phyloP scores from a whole-genome alignment of 2,797 vertebrate species.

The Sebastes cheni region DNA sequence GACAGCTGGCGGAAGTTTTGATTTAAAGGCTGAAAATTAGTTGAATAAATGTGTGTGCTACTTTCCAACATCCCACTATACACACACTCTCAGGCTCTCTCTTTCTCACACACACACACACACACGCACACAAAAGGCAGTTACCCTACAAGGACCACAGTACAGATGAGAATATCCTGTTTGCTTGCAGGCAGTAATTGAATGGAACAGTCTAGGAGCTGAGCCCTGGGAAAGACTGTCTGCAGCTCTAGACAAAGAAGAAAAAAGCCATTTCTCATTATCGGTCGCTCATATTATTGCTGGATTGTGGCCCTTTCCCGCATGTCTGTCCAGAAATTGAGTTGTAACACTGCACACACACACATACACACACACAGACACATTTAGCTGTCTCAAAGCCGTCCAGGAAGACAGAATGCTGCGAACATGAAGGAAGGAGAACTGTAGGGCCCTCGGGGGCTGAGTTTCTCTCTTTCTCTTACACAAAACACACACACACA shows the following conservation, averaged over 20 bases:
- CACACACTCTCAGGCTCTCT: background rate
- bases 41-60: conserved; percentile 57
- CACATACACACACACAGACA: conserved; percentile 38
- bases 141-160: background rate
- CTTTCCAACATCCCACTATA: conserved; percentile 12
- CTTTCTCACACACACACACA: background rate
- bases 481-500: no score
- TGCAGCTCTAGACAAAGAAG: conserved; percentile 69
- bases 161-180: conserved; percentile 71
- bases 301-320: conserved; percentile 24
- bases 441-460: background rate
- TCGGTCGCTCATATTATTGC: conserved; percentile 42
- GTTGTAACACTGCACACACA: conserved; percentile 10
- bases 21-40: conserved; percentile 72
- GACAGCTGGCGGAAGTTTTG: conserved; percentile 73
- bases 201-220: conserved; percentile 62
- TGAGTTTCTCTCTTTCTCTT: background rate
- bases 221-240: conserved; percentile 71
- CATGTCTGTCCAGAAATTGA: conserved; percentile 36
- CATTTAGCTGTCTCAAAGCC: conserved; percentile 69
- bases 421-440: conserved; percentile 36
- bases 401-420: conserved; percentile 49
- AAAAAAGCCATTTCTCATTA: conserved; percentile 77
- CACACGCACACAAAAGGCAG: background rate
- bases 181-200: conserved; percentile 54